phyloP scores from a whole-genome alignment of 1,140 invertebrate genomes.

The Tetragnatha versicolor region DNA sequence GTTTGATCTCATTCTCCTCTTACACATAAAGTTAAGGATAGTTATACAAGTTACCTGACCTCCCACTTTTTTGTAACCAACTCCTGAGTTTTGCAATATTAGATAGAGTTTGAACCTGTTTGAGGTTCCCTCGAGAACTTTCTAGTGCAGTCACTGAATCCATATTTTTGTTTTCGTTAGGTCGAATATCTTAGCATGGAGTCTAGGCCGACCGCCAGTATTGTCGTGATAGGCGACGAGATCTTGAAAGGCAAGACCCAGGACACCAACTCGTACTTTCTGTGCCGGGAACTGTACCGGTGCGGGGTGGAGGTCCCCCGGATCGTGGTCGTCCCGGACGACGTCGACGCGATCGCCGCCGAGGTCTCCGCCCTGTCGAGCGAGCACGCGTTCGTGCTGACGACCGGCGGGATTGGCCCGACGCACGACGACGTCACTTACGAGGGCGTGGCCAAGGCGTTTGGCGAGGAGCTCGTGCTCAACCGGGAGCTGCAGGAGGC shows the following conservation, averaged over 20 bases:
- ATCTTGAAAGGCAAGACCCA: conserved; percentile 80
- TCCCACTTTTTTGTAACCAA: too few relatives aligned
- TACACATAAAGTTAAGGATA: too few relatives aligned
- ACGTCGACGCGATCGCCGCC: conserved; percentile 73
- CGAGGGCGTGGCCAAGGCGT: conserved; percentile 78
- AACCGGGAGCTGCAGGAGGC: conserved; percentile 71
- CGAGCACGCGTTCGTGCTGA: conserved; percentile 73
- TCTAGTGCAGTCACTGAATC: too few relatives aligned
- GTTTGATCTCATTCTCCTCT: too few relatives aligned
- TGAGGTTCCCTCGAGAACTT: too few relatives aligned
- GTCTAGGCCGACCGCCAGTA: conserved; percentile 56
- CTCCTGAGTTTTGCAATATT: too few relatives aligned
- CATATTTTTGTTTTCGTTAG: conserved; percentile 8
- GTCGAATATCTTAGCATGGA: conserved; percentile 14
- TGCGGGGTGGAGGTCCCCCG: conserved; percentile 74
- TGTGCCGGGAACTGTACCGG: conserved; percentile 72
- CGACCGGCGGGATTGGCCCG: conserved; percentile 81
- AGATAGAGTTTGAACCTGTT: too few relatives aligned
- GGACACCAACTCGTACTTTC: conserved; percentile 78
- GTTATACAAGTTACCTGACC: too few relatives aligned
- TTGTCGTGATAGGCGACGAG: conserved; percentile 82
- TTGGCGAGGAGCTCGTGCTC: conserved; percentile 69
- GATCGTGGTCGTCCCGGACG: conserved; percentile 77
- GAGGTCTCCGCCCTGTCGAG: conserved; percentile 75
- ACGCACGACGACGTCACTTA: conserved; percentile 88